Percentiles rank a stretch among this genome's conserved stretches.
Conservation (phyloP, 2,888 invertebrate genomes). For the Drosophila leonis region DNA sequence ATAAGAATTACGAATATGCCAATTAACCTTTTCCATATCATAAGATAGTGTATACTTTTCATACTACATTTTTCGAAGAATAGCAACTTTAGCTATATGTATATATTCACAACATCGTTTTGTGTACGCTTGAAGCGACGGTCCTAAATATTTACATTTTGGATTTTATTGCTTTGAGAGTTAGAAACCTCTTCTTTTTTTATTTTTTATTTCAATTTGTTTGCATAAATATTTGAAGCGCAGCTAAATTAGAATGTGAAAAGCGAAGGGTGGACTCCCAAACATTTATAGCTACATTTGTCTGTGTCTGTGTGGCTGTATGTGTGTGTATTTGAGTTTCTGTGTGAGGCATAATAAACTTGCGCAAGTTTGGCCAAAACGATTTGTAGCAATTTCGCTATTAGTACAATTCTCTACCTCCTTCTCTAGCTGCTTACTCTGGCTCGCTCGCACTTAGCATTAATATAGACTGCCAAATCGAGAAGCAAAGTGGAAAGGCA, state of each 20-base stretch:
- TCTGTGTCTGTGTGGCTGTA: conserved; percentile 15
- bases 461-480: conserved; percentile 45
- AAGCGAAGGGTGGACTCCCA: conserved; percentile 48
- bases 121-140: conserved; percentile 15
- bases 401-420: conserved; percentile 57
- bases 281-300: conserved; percentile 13
- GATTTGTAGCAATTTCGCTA: conserved; percentile 83
- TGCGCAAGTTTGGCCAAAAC: conserved; percentile 80
- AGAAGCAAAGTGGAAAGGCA: conserved; percentile 55
- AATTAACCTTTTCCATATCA: not conserved
- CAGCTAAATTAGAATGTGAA: conserved; percentile 75
- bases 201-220: conserved; percentile 84
- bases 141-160: conserved; percentile 56
- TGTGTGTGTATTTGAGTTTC: conserved; percentile 23
- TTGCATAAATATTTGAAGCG: conserved; percentile 83
- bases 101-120: not conserved
- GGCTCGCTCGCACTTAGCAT: conserved; percentile 6
- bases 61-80: not conserved
- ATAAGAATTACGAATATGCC: not conserved
- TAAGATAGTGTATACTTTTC: not conserved
- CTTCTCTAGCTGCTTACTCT: not conserved
- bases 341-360: conserved; percentile 67
- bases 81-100: not conserved
- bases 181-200: conserved; percentile 76
- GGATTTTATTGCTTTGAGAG: conserved; percentile 72